Conservation (phyloP, 2,888 invertebrate species). For the Caenorhabditis wallacei region DNA sequence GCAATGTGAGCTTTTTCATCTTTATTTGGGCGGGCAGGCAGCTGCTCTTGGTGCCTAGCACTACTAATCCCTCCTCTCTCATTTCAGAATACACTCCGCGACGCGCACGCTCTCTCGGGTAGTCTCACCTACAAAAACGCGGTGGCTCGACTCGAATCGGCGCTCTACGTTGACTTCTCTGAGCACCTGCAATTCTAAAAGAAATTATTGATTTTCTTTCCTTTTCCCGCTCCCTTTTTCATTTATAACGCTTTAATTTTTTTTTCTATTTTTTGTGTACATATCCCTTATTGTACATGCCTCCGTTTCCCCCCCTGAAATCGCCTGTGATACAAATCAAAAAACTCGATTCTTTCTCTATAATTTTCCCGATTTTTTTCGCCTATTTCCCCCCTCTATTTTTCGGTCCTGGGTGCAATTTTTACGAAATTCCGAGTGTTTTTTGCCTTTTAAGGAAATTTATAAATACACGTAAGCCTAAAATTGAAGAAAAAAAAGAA, state of each 20-base stretch:
- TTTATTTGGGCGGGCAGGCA: too few species aligned
- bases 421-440: constrained; percentile 47
- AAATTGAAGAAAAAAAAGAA: constrained; percentile 11
- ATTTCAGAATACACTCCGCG: constrained; percentile 69
- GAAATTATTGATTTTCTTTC: too few species aligned
- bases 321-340: constrained; percentile 35
- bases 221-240: neutral
- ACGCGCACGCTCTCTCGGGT: constrained; percentile 78
- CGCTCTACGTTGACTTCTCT: constrained; percentile 82
- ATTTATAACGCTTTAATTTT: constrained; percentile 28
- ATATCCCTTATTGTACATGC: constrained; percentile 4
- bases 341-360: constrained; percentile 10
- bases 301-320: neutral
- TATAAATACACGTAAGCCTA: constrained; percentile 7
- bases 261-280: constrained; percentile 10
- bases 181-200: constrained; percentile 82
- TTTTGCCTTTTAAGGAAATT: neutral
- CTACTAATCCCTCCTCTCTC: neutral
- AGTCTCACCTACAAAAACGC: constrained; percentile 77
- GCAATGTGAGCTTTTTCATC: constrained; percentile 63
- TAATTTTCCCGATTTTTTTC: neutral
- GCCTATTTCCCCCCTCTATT: constrained; percentile 2
- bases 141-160: constrained; percentile 78
- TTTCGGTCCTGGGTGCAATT: constrained; percentile 42
- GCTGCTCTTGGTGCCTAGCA: too few species aligned